phyloP scores from a whole-genome alignment of 2,888 invertebrate species.

The Meliscaeva auricollis region DNA sequence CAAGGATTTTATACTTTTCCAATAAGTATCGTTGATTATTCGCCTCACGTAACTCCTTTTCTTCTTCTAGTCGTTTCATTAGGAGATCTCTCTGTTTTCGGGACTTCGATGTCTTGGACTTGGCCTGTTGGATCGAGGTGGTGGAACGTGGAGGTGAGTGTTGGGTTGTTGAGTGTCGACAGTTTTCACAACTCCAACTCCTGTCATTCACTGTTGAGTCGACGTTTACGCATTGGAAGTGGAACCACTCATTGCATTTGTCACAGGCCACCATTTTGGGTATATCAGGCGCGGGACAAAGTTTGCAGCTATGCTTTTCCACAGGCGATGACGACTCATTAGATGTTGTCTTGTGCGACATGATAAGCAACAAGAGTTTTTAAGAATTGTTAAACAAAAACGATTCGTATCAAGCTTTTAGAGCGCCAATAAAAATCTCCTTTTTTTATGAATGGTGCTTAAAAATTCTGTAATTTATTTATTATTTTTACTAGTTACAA shows the following conservation, averaged over 20 bases:
- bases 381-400: conserved; percentile 12
- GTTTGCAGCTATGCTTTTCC: neutral
- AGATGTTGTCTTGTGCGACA: neutral
- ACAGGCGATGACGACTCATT: neutral
- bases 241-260: conserved; percentile 11
- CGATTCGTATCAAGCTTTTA: too few relatives aligned
- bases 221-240: conserved; percentile 21
- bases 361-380: neutral
- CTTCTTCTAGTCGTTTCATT: conserved; percentile 19
- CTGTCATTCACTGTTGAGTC: conserved; percentile 11
- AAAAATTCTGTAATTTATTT: too few relatives aligned
- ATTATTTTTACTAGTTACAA: too few relatives aligned
- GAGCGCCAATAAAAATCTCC: too few relatives aligned
- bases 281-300: conserved; percentile 1
- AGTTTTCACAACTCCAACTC: conserved; percentile 19
- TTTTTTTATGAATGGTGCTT: too few relatives aligned
- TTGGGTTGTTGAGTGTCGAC: neutral
- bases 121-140: neutral
- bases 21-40: conserved; percentile 13
- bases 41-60: conserved; percentile 7
- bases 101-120: neutral
- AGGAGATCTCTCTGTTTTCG: neutral
- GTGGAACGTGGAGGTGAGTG: neutral
- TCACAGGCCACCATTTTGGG: conserved; percentile 15
- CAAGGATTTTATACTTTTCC: conserved; percentile 33